These are phyloP conservation scores for Pelmatolapia mariae DNA, from an alignment of 2,113 vertebrate species.

Conservation along the genomic window DNA sequence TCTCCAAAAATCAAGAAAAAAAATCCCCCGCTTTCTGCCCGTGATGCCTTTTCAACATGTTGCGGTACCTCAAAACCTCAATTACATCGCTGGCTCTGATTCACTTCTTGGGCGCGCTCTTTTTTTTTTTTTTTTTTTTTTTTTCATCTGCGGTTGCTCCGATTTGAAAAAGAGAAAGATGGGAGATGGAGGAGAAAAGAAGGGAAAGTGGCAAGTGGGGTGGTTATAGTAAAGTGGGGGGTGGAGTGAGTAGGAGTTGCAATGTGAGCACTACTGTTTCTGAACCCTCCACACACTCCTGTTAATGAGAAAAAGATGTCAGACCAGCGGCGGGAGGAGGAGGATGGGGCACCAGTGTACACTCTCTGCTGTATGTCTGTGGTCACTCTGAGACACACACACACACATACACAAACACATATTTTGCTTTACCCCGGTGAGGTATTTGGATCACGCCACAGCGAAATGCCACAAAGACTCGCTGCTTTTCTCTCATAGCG, in stretches of 20 bases:
- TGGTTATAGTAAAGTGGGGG: neutral
- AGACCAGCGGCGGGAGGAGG: slow-evolving; percentile 10
- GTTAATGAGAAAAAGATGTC: slow-evolving; percentile 78
- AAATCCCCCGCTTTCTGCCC: neutral
- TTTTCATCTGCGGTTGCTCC: slow-evolving; percentile 4
- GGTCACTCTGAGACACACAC: neutral
- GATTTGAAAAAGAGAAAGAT: neutral
- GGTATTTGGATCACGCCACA: slow-evolving; percentile 25
- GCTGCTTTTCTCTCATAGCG: slow-evolving; percentile 39
- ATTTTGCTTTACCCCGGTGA: neutral
- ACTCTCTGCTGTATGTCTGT: neutral
- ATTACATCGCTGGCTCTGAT: slow-evolving; percentile 42
- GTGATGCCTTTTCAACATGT: slow-evolving; percentile 64
- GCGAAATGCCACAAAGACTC: slow-evolving; percentile 61
- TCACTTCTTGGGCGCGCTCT: neutral
- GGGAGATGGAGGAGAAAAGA: neutral
- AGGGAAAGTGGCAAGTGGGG: neutral
- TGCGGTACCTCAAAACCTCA: slow-evolving; percentile 55
- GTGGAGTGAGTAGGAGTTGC: slow-evolving; percentile 29
- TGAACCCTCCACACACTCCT: slow-evolving; percentile 57
- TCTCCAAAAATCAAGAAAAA: neutral
- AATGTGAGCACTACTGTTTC: slow-evolving; percentile 70
- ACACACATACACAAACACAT: neutral
- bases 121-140: neutral
- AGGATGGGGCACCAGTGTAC: slow-evolving; percentile 12